Percentiles rank a stretch among this genome's conserved stretches.
phyloP scores from a whole-genome alignment of 1,140 invertebrate species.

The Monochamus saltuarius region DNA sequence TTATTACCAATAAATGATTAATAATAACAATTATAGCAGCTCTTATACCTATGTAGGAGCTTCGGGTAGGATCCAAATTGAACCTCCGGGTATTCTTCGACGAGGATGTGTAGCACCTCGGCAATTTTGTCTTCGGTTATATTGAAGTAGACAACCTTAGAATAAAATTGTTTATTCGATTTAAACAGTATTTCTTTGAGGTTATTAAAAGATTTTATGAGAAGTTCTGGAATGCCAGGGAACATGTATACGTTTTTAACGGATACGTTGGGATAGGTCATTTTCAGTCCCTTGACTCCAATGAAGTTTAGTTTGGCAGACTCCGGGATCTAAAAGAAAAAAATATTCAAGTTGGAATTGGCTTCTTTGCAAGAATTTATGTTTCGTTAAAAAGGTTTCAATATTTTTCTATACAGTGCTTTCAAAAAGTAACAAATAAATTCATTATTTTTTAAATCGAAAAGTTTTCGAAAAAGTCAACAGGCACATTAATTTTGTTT shows the following conservation, averaged over 20 bases:
- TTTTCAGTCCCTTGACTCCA: conserved; percentile 34
- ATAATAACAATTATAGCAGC: not conserved
- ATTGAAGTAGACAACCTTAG: conserved; percentile 53
- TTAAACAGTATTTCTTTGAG: conserved; percentile 50
- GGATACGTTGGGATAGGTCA: conserved; percentile 66
- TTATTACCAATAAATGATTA: conserved; percentile 5
- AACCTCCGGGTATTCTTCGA: conserved; percentile 54
- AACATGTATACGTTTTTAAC: conserved; percentile 76
- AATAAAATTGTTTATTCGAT: conserved; percentile 49
- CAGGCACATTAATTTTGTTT: too few species aligned
- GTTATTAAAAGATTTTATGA: conserved; percentile 60
- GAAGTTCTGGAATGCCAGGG: conserved; percentile 72
- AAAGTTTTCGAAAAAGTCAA: too few species aligned
- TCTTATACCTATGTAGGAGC: conserved; percentile 49
- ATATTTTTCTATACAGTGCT: too few species aligned
- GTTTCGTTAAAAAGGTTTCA: too few species aligned
- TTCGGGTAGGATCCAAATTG: conserved; percentile 59
- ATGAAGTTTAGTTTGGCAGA: conserved; percentile 54
- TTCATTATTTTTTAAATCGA: too few species aligned
- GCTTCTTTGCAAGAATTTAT: too few species aligned
- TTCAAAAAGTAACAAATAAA: too few species aligned
- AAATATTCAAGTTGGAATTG: conserved; percentile 16
- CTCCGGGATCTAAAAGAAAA: conserved; percentile 52
- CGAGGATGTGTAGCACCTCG: conserved; percentile 50
- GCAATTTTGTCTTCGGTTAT: conserved; percentile 54